Evolutionary conservation across 2,113 vertebrate species (phyloP), one percentile per base, ranked within the genome.

Genomic region (Casuarius casuarius): DNA sequence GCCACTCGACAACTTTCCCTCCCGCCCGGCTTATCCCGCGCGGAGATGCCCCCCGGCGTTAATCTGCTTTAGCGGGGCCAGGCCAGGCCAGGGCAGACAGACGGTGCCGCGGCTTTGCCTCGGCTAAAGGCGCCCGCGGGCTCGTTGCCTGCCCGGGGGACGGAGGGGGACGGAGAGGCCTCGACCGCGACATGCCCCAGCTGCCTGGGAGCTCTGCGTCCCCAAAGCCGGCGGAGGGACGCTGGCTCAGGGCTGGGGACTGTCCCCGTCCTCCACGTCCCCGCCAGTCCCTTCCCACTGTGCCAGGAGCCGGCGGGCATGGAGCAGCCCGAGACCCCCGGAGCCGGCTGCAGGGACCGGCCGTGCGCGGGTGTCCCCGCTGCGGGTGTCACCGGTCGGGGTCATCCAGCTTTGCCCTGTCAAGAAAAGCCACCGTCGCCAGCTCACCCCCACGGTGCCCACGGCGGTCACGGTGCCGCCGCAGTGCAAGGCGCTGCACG

Each of bases 1-100:
- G 90, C 44, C 95, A 66, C 77, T 92, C 8, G 33, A 82, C 96
- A 95, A 96, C 95, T 97, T 96, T 97, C 94, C 96, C 95, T 97
- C 95, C 97, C 28, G 74, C 72, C 56, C 8, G 8, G 95, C 89
- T 97, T 96, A 97, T 92, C 88, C 90, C 10, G 35, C 65, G 15
- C 87, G 35, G 84, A 58, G 91, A 89, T 83, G 84, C 96, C 26
- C 38, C 15, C 15, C 5, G 0, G 46, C 70, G 65, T 40, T 97
- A 96, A 97, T 94, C 97, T 1, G 90, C 95, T 95, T 96, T 90
- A 84, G 78, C 14, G 5, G 62, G 93, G 89, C 74, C 91, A 84
- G 77, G 54, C 58, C 29, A 89, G 90, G 94, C 82, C 33, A 78
- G 42, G 52, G 5, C 85, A 26, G 90, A 81, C 91, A 80, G 26